Evolutionary conservation across 92 coral and sea anemone genomes (phyloP).

Genomic region (Bergia sp.): DNA sequence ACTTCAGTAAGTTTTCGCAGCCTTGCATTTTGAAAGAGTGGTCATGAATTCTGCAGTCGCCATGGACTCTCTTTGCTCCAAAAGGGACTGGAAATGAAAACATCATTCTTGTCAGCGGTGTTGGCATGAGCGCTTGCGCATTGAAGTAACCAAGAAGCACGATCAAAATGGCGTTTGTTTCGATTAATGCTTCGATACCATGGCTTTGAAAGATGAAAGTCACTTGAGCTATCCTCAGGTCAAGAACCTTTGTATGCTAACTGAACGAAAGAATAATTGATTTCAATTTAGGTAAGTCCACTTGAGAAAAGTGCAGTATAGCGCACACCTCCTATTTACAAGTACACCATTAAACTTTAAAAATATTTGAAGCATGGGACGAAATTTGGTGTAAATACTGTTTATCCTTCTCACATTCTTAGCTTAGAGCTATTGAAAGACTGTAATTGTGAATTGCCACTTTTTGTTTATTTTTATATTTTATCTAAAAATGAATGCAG

Average conservation of each 20-base stretch:
- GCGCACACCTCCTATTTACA: no score
- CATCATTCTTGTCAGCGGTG: slow-evolving; percentile 13
- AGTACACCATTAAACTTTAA: no score
- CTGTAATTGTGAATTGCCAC: no score
- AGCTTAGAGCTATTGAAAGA: no score
- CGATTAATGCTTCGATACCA: slow-evolving; percentile 6
- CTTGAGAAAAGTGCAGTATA: neutral
- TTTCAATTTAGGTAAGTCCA: neutral
- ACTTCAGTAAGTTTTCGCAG: neutral
- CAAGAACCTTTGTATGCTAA: neutral
- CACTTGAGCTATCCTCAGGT: neutral
- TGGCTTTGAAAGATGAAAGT: neutral
- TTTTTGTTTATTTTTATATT: no score
- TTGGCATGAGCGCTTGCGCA: slow-evolving; percentile 27
- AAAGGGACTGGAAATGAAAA: neutral
- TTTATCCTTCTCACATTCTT: neutral
- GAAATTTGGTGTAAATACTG: neutral
- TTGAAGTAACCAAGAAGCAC: neutral
- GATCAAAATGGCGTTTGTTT: slow-evolving; percentile 34
- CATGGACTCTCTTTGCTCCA: neutral
- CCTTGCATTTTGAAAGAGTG: neutral
- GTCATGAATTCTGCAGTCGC: neutral
- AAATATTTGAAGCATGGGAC: neutral
- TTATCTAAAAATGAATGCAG: no score
- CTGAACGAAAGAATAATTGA: neutral